These are phyloP conservation scores for Microtus montanus DNA, from an alignment of 2,113 vertebrate genomes.

Conservation along the genomic window DNA sequence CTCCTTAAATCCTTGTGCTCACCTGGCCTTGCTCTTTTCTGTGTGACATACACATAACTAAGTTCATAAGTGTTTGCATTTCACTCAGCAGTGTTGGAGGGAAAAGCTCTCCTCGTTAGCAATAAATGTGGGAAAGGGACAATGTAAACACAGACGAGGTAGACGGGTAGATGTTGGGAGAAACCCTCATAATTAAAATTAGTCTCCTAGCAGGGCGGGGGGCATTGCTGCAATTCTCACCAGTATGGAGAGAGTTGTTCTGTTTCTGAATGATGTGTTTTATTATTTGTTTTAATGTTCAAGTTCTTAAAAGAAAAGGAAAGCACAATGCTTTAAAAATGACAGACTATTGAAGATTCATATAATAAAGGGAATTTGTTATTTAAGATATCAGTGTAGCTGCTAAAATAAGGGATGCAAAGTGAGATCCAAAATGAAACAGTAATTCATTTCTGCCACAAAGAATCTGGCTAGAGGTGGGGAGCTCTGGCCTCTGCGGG, in stretches of 20 bases:
- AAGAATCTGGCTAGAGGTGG: not conserved
- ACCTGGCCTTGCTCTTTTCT: conserved; percentile 19
- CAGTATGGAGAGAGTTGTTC: not conserved
- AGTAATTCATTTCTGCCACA: not conserved
- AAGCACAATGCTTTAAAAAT: not conserved
- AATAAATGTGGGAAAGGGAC: not conserved
- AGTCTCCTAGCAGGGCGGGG: not conserved
- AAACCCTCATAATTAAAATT: conserved; percentile 11
- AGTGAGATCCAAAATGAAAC: not conserved
- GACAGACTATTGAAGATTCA: not conserved
- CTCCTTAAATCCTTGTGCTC: not conserved
- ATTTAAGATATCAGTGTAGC: not conserved
- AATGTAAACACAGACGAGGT: not conserved
- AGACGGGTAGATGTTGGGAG: not conserved
- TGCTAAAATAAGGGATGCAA: not conserved
- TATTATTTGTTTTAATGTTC: not conserved
- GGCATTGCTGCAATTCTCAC: not conserved
- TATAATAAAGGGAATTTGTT: not conserved
- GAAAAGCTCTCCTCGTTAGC: not conserved
- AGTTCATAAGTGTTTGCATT: conserved; percentile 4
- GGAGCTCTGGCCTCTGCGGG: not conserved
- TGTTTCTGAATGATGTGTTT: not conserved
- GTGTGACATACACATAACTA: not conserved
- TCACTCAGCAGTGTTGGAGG: not conserved
- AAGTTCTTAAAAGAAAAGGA: conserved; percentile 12